Conservation (phyloP, 1,140 invertebrate species). For the Nasonia giraulti region DNA sequence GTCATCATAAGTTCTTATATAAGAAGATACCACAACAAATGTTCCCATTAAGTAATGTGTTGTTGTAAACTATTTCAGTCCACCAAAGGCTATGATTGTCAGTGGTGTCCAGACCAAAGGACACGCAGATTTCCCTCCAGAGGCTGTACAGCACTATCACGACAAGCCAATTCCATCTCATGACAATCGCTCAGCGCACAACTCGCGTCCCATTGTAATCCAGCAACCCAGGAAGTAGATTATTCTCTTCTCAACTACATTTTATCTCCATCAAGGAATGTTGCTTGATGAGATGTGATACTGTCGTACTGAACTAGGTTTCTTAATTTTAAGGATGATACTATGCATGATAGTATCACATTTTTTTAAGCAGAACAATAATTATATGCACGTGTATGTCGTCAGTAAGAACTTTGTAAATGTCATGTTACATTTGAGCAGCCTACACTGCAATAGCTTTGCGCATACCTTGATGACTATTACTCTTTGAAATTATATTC, state of each 20-base stretch:
- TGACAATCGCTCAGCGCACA: slow-evolving; percentile 76
- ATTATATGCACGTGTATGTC: background rate
- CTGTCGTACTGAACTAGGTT: background rate
- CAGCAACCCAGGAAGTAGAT: slow-evolving; percentile 87
- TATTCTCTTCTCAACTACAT: background rate
- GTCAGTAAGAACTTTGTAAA: background rate
- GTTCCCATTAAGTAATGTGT: background rate
- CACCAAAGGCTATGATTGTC: slow-evolving; percentile 85
- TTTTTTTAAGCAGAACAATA: background rate
- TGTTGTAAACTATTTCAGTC: slow-evolving; percentile 70
- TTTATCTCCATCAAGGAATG: background rate
- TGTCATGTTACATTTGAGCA: background rate
- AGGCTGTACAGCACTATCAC: slow-evolving; percentile 88
- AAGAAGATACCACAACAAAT: no score
- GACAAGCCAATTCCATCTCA: slow-evolving; percentile 82
- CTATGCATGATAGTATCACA: background rate
- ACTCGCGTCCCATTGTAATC: slow-evolving; percentile 78
- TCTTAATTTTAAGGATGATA: background rate
- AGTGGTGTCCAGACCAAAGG: slow-evolving; percentile 87
- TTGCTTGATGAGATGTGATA: background rate
- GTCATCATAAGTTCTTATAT: no score
- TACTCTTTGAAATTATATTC: background rate
- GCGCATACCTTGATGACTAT: background rate
- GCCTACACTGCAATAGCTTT: background rate
- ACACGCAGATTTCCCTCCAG: slow-evolving; percentile 90